Base-by-base conservation (phyloP, 2,113 vertebrate species). In the Chlorodrepanis virens region DNA sequence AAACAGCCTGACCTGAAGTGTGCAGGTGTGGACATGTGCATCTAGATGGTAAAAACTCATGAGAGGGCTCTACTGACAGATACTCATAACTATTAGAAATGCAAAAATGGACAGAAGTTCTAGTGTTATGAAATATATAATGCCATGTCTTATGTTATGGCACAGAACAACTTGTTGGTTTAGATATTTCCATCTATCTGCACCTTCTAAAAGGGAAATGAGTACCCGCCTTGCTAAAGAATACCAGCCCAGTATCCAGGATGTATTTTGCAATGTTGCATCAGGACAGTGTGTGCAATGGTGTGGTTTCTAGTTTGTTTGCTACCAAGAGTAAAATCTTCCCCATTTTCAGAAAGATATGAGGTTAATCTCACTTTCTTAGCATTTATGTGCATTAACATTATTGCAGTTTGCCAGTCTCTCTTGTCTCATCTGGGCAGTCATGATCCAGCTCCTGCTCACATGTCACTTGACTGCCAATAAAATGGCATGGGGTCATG, bases 201-300 rank as follows among this genome's bases (percentile, higher is more conserved):
- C 35, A 64, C 49, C 45, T 93, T 95, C 71, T 45, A 20, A 70
- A 84, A 77, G 29, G 49, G 89, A 90, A 94, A 91, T 59, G 50
- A 68, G 54, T 25, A 56, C 53, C 3, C 0, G 4, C 39, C 40
- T 90, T 92, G 79, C 88, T 86, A 89, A 95, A 88, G 71, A 83
- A 77, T 88, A 85, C 24, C 53, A 92, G 69, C 53, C 22, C n/a
- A 84, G 76, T 83, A 63, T 13, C 83, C 93, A 87, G 93, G 94
- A 96, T 87, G 75, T 90, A 59, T 96, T 93, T 94, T 88, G 95
- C 72, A 97, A 93, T 22, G 23, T 92, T 95, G 81, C 88, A 78
- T 92, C 77, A 92, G 80, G 57, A 45, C 39, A 67, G 64, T 70
- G 68, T 86, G 65, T 87, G 89, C 90, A 97, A 90, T 71, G 39